These are phyloP conservation scores for Pandion haliaetus DNA, from an alignment of 2,113 vertebrate genomes.

Conservation along the genomic window DNA sequence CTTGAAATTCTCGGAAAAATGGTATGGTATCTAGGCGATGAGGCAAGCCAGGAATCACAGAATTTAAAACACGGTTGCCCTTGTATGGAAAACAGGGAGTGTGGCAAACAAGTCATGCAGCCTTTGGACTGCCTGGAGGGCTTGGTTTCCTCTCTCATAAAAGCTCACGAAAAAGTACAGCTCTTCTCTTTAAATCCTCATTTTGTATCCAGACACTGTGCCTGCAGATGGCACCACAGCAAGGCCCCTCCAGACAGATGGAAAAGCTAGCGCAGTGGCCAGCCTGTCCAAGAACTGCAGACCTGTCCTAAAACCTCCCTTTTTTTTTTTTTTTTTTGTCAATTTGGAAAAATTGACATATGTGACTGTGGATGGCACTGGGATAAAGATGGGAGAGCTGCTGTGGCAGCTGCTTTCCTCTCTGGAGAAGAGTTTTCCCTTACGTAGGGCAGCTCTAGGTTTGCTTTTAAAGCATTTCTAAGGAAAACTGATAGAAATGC, in stretches of 20 bases:
- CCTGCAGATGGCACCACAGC: conserved; percentile 49
- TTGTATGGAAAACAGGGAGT: not conserved
- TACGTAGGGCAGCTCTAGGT: not conserved
- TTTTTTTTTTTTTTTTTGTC: no score
- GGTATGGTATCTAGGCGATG: rapidly evolving
- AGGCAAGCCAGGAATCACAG: not conserved
- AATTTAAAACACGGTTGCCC: not conserved
- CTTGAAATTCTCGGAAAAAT: not conserved
- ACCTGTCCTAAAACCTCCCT: not conserved
- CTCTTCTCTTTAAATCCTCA: not conserved
- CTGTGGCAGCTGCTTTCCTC: not conserved
- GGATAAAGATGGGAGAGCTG: not conserved
- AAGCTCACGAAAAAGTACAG: not conserved
- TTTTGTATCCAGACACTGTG: not conserved
- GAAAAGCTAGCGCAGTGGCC: not conserved
- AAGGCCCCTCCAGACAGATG: not conserved
- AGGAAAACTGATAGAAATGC: not conserved
- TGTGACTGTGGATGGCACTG: not conserved
- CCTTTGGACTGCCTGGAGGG: not conserved
- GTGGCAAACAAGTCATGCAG: not conserved
- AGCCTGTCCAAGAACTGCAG: not conserved
- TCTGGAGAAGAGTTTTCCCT: not conserved
- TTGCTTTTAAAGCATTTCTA: not conserved
- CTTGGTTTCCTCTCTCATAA: not conserved
- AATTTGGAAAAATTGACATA: not conserved